Evolutionary conservation across 2,797 vertebrate species (phyloP), one percentile per base, ranked within the genome.

Genomic region (Coendou prehensilis): DNA sequence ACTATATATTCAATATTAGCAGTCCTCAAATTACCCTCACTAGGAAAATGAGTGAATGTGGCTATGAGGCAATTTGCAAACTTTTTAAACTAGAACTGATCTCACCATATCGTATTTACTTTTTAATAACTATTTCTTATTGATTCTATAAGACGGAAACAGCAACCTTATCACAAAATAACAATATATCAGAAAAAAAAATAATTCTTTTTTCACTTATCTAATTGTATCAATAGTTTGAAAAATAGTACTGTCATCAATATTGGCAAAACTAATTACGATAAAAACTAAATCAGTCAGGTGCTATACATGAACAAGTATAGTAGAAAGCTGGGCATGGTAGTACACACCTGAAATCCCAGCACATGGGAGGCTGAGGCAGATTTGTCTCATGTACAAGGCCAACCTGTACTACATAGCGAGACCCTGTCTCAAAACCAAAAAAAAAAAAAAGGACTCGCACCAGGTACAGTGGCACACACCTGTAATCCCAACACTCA

Each of bases 241-340:
- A 91, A 95, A 93, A 91, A 59, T 1, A 89, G 9, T 73, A 5
- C n/a, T 85, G 28, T 50, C 75, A 56, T 79, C 81, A 84, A 79
- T 84, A 84, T 17, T 61, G 6, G 30, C 75, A 87, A 30, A 69
- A 56, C 50, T 73, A 86, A 79, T 41, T 30, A 73, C 22, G 92
- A 69, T 91, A 84, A 92, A 75, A 92, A 91, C 30, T 75, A 91
- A 90, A 59, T 89, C 57, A 85, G 20, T 57, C 50, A 84, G 15
- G 17, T 47, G 4, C 52, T 88, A 71, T 22, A 89, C 23, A 83
- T 59, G 52, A 92, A 52, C 28, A 56, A 81, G 45, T n/a, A 41
- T 18, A 41, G 69, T 22, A 41, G 37, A 69, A 69, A 67, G 33
- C 33, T 67, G 33, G 33, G 64, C 33, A 18, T 67, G 64, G 64